Base-by-base conservation (phyloP, 1,140 invertebrate species). In the Ceratina australensis region DNA sequence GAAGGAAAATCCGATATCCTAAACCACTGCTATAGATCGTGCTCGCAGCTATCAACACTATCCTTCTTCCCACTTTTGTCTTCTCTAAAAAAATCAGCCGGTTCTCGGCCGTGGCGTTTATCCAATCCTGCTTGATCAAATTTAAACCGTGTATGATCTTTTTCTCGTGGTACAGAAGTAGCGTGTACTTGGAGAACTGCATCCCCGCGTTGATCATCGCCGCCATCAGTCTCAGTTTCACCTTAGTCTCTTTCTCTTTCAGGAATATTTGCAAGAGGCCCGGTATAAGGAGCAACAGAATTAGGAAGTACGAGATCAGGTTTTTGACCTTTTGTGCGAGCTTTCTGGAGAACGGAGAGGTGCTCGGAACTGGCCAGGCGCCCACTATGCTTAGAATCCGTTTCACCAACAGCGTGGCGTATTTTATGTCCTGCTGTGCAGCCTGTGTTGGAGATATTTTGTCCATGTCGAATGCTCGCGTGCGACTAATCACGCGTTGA, bases 191-290 rank as follows among this genome's bases (percentile, higher is more conserved):
- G 16, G 72, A 16, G 1, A 89, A 63, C 0, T 84, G 80, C 78
- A 87, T 86, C 0, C 84, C 3, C 50, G 80, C 78, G 61, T 87
- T 88, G 54, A 82, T 82, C 50, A 88, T 57, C 0, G 87, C 82
- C 16, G 84, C 86, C 0, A 86, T 68, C 2, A 88, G 56, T 20
- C 88, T 89, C 16, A 90, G 24, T 20, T 74, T 78, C 0, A 80
- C 74, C n/a, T 20, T 42, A 2, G 16, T 4, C 10, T 28, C 60
- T 0, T 24, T 18, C n/a, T 73, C 60, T 3, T 54, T 64, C 2
- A 83, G 16, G 4, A 83, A 64, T 0, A 74, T 61, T 13, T 47
- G 24, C 0, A 78, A 13, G 1, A 81, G 0, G 0, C 71, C 49
- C 3, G 81, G 81, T 8, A 78, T 2, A 0, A 81, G 15, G 2